Evolutionary conservation across 92 coral and sea anemone genomes (phyloP), one percentile per base, ranked within the genome.

Genomic region (Palythoa caribaeorum): DNA sequence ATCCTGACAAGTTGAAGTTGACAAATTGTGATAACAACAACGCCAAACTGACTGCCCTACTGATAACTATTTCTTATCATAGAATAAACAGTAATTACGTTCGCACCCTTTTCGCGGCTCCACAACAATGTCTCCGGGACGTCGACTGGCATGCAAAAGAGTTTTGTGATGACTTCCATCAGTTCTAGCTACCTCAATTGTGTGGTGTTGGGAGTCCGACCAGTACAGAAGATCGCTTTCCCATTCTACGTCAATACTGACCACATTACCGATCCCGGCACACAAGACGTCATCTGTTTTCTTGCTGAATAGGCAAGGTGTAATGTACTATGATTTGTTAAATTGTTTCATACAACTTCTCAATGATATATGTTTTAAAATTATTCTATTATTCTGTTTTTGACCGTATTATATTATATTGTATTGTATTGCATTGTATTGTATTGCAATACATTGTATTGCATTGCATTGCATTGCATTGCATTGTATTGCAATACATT

Each of bases 41-140:
- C 50, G 50, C 50, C 6, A 57, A 16, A 3, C n/a, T 57, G 9
- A 57, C 63, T 57, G 0, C 16, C n/a, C 8, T 69, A 28, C 28
- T 28, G 28, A 28, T 28, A 28, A 28, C 28, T 28, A n/a, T n/a
- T 69, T 69, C 38, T 2, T 10, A 19, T 0, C 16, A 12, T 73
- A 15, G 5, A 21, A 17, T n/a, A 36, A 47, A 44, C 40, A 40
- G 79, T 20, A 9, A 6, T 16, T 28, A 78, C 21, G 16, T 17
- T 12, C 50, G 16, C 36, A 78, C 83, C 83, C 83, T 16, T 78
- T 78, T 38, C 83, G 70, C 35, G 83, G 83, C 3, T 78, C 83
- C 51, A 78, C 83, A 36, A 51, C 83, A 35, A 78, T 78, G 13
- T 78, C 83, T 78, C 83, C 48, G 13, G 71, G 65, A n/a, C 28